Percentiles rank a stretch among this genome's conserved stretches.
Conservation (phyloP, 1,140 invertebrate species). For the Callitettix versicolor region DNA sequence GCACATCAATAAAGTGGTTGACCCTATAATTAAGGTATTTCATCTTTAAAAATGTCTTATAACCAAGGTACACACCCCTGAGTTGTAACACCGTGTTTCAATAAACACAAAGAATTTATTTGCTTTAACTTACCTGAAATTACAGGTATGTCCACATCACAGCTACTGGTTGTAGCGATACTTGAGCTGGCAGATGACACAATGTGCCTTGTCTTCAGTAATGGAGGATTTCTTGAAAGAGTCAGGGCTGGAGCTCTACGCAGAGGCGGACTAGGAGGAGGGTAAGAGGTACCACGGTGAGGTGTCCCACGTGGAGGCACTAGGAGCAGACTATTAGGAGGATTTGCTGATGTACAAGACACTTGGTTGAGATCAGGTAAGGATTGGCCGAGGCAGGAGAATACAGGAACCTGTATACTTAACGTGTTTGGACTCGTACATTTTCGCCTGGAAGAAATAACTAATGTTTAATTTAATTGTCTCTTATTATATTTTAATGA, state of each 20-base stretch:
- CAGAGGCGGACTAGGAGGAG: slow-evolving; percentile 61
- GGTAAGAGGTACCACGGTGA: slow-evolving; percentile 59
- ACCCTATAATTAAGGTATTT: too few species aligned
- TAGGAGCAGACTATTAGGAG: slow-evolving; percentile 37
- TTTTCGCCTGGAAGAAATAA: slow-evolving; percentile 29
- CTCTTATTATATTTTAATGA: too few species aligned
- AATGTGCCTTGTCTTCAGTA: slow-evolving; percentile 54
- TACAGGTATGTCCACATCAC: slow-evolving; percentile 36
- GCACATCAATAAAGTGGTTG: too few species aligned
- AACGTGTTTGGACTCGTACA: slow-evolving; percentile 55
- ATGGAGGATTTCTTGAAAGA: slow-evolving; percentile 59
- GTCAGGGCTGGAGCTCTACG: slow-evolving; percentile 54
- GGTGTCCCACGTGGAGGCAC: slow-evolving; percentile 36
- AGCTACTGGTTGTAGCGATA: slow-evolving; percentile 25
- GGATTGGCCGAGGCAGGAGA: slow-evolving; percentile 53
- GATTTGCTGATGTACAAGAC: slow-evolving; percentile 36
- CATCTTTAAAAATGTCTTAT: too few species aligned
- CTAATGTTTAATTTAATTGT: too few species aligned
- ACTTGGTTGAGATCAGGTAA: slow-evolving; percentile 55
- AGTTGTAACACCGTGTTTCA: too few species aligned
- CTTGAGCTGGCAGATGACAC: slow-evolving; percentile 2
- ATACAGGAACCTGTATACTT: slow-evolving; percentile 56
- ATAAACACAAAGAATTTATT: too few species aligned
- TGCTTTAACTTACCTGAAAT: slow-evolving; percentile 32
- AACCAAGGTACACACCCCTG: too few species aligned